Evolutionary conservation across 2,888 invertebrate genomes (phyloP).

Genomic region (Cheilosia grossa): DNA sequence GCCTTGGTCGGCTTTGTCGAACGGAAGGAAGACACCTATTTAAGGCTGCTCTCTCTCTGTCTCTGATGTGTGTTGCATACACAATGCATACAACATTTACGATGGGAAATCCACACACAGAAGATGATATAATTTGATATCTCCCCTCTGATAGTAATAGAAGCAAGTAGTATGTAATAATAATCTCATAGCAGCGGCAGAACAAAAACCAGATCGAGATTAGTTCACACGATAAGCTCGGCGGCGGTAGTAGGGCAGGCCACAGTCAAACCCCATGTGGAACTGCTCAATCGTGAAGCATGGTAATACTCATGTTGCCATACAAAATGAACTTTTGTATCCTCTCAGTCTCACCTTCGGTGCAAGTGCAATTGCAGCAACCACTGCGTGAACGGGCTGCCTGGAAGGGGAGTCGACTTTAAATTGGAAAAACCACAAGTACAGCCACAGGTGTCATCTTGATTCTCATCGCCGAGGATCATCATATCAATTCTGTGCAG

Average conservation of each 20-base stretch:
- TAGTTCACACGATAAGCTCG: slow-evolving; percentile 78
- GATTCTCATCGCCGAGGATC: slow-evolving; percentile 50
- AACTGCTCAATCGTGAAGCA: slow-evolving; percentile 72
- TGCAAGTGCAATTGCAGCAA: slow-evolving; percentile 2
- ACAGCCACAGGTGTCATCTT: slow-evolving; percentile 70
- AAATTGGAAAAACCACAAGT: slow-evolving; percentile 72
- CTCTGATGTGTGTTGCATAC: slow-evolving; percentile 39
- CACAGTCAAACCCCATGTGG: slow-evolving; percentile 48
- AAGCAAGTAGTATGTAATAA: slow-evolving; percentile 49
- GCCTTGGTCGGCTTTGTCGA: slow-evolving; percentile 9
- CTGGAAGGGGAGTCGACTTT: slow-evolving; percentile 6
- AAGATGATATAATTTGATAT: slow-evolving; percentile 74
- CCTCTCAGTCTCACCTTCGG: slow-evolving; percentile 20
- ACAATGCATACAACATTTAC: slow-evolving; percentile 66
- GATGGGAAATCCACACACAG: slow-evolving; percentile 66
- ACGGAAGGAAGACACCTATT: slow-evolving; percentile 71
- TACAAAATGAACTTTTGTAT: slow-evolving; percentile 53
- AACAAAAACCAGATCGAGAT: slow-evolving; percentile 62
- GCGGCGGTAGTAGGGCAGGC: slow-evolving; percentile 71
- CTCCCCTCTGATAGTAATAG: not conserved
- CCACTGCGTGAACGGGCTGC: slow-evolving; percentile 33
- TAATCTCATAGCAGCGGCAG: slow-evolving; percentile 34
- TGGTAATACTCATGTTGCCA: slow-evolving; percentile 49
- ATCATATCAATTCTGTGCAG: slow-evolving; percentile 33
- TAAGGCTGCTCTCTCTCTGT: slow-evolving; percentile 29